Conservation (phyloP, 1,140 invertebrate species). For the Belonocnema kinseyi region DNA sequence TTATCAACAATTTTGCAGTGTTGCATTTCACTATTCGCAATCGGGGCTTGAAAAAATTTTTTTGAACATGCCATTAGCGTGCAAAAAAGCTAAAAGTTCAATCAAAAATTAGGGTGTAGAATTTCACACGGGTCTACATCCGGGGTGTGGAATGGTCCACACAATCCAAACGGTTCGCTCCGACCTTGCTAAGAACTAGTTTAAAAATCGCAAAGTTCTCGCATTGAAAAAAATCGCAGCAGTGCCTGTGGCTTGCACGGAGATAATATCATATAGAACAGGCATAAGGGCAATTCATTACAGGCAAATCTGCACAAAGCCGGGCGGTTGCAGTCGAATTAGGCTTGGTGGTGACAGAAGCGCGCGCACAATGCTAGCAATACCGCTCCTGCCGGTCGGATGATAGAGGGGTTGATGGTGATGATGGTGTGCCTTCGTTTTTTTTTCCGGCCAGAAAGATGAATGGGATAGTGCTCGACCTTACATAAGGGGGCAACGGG, state of each 20-base stretch:
- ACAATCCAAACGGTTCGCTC: no score
- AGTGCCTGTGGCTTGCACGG: neutral
- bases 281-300: conserved; percentile 46
- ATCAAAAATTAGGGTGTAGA: no score
- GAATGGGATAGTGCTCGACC: conserved; percentile 31
- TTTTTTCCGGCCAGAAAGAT: conserved; percentile 17
- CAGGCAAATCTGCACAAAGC: conserved; percentile 46
- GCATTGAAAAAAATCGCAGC: neutral
- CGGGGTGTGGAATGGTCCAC: no score
- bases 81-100: no score
- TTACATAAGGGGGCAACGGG: neutral
- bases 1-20: no score
- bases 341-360: conserved; percentile 48
- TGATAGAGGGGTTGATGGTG: conserved; percentile 12
- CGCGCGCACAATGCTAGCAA: conserved; percentile 42
- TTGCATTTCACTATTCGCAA: no score
- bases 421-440: conserved; percentile 14
- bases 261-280: neutral
- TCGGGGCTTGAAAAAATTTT: no score
- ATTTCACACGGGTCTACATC: no score
- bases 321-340: conserved; percentile 41
- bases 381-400: neutral
- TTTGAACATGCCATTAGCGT: no score
- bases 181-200: no score
- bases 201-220: neutral